Conservation (phyloP, 2,888 invertebrate genomes). For the Eilema griseolum region DNA sequence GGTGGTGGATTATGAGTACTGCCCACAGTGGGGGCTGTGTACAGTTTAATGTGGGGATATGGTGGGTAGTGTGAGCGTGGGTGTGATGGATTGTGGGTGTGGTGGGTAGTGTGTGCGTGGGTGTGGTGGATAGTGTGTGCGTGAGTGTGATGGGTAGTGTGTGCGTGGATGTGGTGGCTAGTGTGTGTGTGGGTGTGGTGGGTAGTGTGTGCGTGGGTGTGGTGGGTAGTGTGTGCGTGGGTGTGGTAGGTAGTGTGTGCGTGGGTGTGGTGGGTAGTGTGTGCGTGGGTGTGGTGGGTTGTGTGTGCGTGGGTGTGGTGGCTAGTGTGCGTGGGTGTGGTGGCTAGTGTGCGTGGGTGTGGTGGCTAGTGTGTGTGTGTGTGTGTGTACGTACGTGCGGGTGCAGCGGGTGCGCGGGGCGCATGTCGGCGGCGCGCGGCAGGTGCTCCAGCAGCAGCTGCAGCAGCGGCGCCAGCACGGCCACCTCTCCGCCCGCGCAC, state of each 20-base stretch:
- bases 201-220: not conserved
- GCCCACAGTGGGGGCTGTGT: no score
- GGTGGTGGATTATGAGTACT: no score
- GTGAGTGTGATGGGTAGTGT: no score
- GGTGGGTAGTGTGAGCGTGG: no score
- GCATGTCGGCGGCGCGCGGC: constrained; percentile 94
- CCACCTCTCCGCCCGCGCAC: constrained; percentile 91
- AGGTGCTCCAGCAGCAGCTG: constrained; percentile 93
- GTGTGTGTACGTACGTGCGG: constrained; percentile 61
- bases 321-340: not conserved
- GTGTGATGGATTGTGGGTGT: no score
- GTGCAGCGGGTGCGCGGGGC: constrained; percentile 81
- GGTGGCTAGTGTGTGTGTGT: no score
- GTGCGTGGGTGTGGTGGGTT: constrained; percentile 67
- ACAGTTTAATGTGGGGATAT: no score
- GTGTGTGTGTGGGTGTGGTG: not conserved
- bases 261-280: constrained; percentile 68
- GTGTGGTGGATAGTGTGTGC: no score
- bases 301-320: no score
- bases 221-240: no score
- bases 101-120: no score
- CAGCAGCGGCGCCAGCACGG: constrained; percentile 92
- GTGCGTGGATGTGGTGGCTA: not conserved
- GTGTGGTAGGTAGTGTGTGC: no score
- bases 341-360: not conserved